Evolutionary conservation across 2,797 vertebrate genomes (phyloP), one percentile per base, ranked within the genome.

Genomic region (Hapalemur alaotrensis): DNA sequence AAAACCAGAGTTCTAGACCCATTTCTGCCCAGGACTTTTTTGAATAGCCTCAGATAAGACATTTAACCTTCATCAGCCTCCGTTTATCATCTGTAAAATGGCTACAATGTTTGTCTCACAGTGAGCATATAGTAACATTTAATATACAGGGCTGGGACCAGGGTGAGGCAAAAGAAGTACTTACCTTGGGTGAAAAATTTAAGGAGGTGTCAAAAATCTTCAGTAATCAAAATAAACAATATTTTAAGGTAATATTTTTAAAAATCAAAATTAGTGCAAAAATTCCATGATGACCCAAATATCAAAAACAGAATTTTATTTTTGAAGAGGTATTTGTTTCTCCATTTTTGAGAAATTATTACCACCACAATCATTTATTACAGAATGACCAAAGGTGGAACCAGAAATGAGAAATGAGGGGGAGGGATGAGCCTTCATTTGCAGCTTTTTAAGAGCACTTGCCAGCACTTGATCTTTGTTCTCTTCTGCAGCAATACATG

Each of bases 391-490:
- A 89, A 65, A n/a, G 41, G 14, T 52, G 28, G 28, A 57, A 84
- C 0, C 32, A 87, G 79, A 59, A 86, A 50, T 10, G 38, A 22
- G 0, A 59, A 86, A 50, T 10, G 38, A 22, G 0, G 25, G 35
- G 5, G 38, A 41, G 43, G 43, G 15, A 48, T 38, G 6, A 14
- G 43, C 20, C 59, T 28, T 87, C 41, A 57, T 83, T 63, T 81
- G 35, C 30, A 93, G 76, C 54, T 90, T 96, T 89, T 57, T 63
- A 54, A 93, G 72, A 70, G 57, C 69, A 13, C 73, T 92, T 61
- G 14, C 20, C 11, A 35, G 22, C 50, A 59, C 59, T 48, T 81
- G 43, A 93, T 85, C 84, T 93, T 81, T 85, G 75, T 91, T 89
- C 95, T 92, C 67, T 59, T 59, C 69, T 61, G 65, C 85, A 78